Evolutionary conservation across 2,113 vertebrate species (phyloP), one percentile per base, ranked within the genome.

Genomic region (Actinemys pallida): DNA sequence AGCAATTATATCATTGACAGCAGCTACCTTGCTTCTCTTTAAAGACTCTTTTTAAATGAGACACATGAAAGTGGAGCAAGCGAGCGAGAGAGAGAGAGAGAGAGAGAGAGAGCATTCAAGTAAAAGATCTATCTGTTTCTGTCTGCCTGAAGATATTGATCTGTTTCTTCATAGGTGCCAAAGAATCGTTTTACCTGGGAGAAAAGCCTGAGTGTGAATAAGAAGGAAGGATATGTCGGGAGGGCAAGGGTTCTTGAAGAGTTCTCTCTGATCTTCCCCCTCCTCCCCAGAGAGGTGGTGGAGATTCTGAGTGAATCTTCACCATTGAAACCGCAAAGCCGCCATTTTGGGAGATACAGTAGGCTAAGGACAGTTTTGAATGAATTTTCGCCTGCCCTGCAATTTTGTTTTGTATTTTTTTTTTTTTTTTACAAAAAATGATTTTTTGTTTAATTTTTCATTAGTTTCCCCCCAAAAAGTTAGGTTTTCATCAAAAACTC

Each of bases 31-130:
- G 87, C 86, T 90, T 84, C 79, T 91, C 79, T 96, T 97, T 95
- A 94, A 95, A 96, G 92, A 90, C 53, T 56, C 25, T 6, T 92
- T 93, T 86, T 94, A 95, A 94, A 94, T 93, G 89, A 95, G 91
- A 79, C 86, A 97, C 93, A 94, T 96, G 87, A 95, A 96, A 96
- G 92, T 81, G 54, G 47, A 95, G 86, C 83, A 59, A 62, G 57
- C 11, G 59, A 57, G 81, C 7, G 59, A 12, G 79, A 88, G 93
- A 84, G 79, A 92, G 86, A 12, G 79, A 88, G 93, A 84, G 79
- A 92, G 86, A 14, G 59, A 12, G 79, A 88, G 93, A 84, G 79
- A 92, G 86, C 53, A 90, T 85, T 96, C 91, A 96, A 93, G 96
- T 87, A 96, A 95, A 78, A 92, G 82, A 50, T 96, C 91, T 94